These are phyloP conservation scores for Hyles lineata DNA, from an alignment of 2,888 invertebrate genomes.

Conservation along the genomic window DNA sequence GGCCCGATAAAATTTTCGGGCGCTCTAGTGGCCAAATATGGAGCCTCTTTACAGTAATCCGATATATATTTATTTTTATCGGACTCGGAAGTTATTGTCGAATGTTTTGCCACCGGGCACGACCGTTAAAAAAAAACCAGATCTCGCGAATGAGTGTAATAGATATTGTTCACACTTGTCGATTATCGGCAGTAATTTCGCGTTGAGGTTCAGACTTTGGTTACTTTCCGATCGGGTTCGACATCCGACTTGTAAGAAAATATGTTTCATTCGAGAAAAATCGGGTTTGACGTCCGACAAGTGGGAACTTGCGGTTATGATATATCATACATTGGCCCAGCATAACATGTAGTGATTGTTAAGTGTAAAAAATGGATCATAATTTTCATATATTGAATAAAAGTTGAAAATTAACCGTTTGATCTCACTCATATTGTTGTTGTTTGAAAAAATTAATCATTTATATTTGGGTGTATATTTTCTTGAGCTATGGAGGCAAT, in stretches of 20 bases:
- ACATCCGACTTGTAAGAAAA: background rate
- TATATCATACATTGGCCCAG: slow-evolving; percentile 1
- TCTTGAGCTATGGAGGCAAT: slow-evolving; percentile 61
- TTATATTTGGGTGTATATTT: slow-evolving; percentile 47
- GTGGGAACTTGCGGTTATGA: no score
- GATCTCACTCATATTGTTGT: slow-evolving; percentile 76
- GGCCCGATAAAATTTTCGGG: no score
- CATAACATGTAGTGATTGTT: background rate
- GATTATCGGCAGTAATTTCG: no score
- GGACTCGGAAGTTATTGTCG: no score
- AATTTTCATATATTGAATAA: slow-evolving; percentile 35
- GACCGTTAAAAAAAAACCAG: no score
- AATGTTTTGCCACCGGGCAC: no score
- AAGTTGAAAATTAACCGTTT: slow-evolving; percentile 62
- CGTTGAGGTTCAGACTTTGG: no score
- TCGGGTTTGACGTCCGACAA: background rate
- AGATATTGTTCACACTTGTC: background rate
- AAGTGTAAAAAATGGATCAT: slow-evolving; percentile 19
- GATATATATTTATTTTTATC: no score
- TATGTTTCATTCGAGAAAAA: background rate
- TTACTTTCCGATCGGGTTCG: no score
- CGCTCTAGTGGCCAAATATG: no score
- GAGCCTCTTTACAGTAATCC: no score
- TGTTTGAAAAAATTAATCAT: slow-evolving; percentile 50
- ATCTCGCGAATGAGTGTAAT: no score